Conservation (phyloP, 2,113 vertebrate genomes). For the Murina feae region DNA sequence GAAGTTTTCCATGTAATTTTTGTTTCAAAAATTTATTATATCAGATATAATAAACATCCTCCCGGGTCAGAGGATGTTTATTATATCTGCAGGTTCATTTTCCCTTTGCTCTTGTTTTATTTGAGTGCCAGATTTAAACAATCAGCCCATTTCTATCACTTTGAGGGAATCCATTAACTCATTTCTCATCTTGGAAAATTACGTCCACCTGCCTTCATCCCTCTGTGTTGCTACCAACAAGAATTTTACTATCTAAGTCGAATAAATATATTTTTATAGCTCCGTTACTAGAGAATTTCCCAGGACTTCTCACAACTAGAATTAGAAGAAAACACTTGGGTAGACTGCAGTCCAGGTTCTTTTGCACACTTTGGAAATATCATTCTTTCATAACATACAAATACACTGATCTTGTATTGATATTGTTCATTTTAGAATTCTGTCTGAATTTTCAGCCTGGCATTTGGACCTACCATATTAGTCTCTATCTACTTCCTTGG, state of each 20-base stretch:
- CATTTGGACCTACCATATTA: neutral
- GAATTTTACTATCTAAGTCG: neutral
- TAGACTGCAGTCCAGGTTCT: neutral
- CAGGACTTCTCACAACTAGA: neutral
- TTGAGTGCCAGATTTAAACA: conserved; percentile 26
- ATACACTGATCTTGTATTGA: neutral
- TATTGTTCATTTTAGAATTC: neutral
- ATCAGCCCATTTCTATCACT: conserved; percentile 3
- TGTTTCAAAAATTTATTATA: no score
- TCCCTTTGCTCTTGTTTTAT: conserved; percentile 4
- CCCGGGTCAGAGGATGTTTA: neutral
- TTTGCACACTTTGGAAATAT: neutral
- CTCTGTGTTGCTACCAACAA: neutral
- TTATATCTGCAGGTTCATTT: conserved; percentile 19
- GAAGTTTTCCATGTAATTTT: conserved; percentile 28
- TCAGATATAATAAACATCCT: no score
- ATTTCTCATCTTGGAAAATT: conserved; percentile 23
- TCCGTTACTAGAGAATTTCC: conserved; percentile 9
- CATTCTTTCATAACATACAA: neutral
- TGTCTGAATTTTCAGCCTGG: neutral
- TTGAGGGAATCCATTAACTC: conserved; percentile 36
- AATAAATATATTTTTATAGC: conserved; percentile 25
- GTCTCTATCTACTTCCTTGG: neutral
- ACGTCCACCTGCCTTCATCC: neutral
- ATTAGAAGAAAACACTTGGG: neutral